Conservation (phyloP, 2,797 vertebrate species). For the Hylomyscus alleni region DNA sequence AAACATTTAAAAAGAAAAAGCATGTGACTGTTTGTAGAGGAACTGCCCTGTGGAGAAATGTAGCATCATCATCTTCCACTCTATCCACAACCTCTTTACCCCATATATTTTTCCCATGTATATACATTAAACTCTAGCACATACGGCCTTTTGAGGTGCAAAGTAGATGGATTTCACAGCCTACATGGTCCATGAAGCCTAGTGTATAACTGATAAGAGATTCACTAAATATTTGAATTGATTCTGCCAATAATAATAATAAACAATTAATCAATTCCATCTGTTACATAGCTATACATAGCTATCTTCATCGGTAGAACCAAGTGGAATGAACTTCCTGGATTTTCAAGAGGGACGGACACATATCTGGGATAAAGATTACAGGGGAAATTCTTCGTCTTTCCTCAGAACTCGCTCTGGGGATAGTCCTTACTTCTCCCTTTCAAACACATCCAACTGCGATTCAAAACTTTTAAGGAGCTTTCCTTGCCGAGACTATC, state of each 20-base stretch:
- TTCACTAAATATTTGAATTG: constrained; percentile 57
- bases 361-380: not conserved
- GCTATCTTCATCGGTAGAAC: not conserved
- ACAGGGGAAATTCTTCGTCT: not conserved
- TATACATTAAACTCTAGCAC: not conserved
- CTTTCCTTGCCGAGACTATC: not conserved
- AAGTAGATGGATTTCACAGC: not conserved
- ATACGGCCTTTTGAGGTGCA: too few species aligned
- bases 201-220: not conserved
- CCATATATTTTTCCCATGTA: not conserved
- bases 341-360: not conserved
- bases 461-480: not conserved
- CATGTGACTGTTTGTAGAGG: not conserved
- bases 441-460: not conserved
- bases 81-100: not conserved
- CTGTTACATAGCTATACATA: not conserved
- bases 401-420: not conserved
- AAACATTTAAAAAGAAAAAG: not conserved
- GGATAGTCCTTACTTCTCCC: not conserved
- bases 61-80: not conserved
- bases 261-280: constrained; percentile 35
- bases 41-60: not conserved
- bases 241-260: constrained; percentile 27
- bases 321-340: not conserved
- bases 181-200: not conserved